Percentiles rank a stretch among this genome's conserved stretches.
phyloP scores from a whole-genome alignment of 1,140 invertebrate species.

The Zaprionus taronus region DNA sequence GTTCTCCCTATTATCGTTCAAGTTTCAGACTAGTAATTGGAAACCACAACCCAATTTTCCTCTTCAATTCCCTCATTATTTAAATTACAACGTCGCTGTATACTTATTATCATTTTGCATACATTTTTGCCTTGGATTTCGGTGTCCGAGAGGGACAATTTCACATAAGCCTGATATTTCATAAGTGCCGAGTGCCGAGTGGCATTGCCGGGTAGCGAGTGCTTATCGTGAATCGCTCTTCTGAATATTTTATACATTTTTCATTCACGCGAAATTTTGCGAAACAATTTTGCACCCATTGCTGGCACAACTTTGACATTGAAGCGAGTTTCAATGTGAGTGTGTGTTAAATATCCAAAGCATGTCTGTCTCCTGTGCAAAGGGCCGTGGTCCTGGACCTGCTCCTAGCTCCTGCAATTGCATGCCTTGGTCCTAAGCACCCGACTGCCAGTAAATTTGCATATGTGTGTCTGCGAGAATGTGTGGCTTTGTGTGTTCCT shows the following conservation, averaged over 20 bases:
- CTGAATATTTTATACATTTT: slow-evolving; percentile 83
- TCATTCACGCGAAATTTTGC: slow-evolving; percentile 81
- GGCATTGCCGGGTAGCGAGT: neutral
- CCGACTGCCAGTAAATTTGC: slow-evolving; percentile 61
- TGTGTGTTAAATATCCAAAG: slow-evolving; percentile 71
- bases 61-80: slow-evolving; percentile 4
- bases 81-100: neutral
- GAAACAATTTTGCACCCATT: slow-evolving; percentile 80
- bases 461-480: slow-evolving; percentile 44
- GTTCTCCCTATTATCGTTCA: slow-evolving; percentile 59
- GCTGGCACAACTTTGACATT: slow-evolving; percentile 73
- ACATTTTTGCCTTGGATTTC: slow-evolving; percentile 17
- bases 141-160: slow-evolving; percentile 9
- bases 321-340: slow-evolving; percentile 42
- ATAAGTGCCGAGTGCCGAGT: neutral
- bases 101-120: slow-evolving; percentile 16
- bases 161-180: slow-evolving; percentile 8
- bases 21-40: slow-evolving; percentile 49
- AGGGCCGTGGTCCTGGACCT: slow-evolving; percentile 45
- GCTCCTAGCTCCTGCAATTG: slow-evolving; percentile 63
- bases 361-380: slow-evolving; percentile 60
- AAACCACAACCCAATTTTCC: slow-evolving; percentile 1
- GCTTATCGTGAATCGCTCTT: slow-evolving; percentile 61
- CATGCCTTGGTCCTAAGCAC: slow-evolving; percentile 56
- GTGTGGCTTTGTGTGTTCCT: slow-evolving; percentile 1